Base-by-base conservation (phyloP, 2,888 invertebrate species). In the Drosophila melanosoma region DNA sequence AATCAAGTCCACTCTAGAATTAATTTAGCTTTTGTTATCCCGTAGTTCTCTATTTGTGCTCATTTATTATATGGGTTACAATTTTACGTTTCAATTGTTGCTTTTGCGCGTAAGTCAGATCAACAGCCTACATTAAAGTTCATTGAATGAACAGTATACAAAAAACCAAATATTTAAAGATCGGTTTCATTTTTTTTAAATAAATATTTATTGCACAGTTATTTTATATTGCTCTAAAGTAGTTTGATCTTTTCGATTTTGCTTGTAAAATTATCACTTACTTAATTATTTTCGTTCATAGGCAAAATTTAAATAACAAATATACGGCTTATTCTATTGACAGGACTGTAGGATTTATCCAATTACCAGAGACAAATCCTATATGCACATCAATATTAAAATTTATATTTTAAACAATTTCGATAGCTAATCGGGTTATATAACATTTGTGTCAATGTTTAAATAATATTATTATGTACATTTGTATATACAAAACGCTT, bases 201-300 rank as follows among this genome's bases (percentile, higher is more conserved):
- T 73, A 60, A 70, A 64, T 74, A 69, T 74, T 85, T 84, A 87
- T 83, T 83, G 83, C 83, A 83, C 83, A 83, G 82, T 87, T 78
- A 73, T 68, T 68, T 76, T 64, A 73, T 82, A 84, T 82, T 79
- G 84, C 87, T 70, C 82, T 78, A 62, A 63, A 59, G 57, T 74
- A 66, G 66, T 67, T 74, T 70, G 76, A 40, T 67, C 57, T 49
- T 63, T 60, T 56, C 62, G 57, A 67, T 66, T 63, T 63, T 49
- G 57, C 38, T 57, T 59, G 54, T 69, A 69, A 68, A 79, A 74
- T 74, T 82, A 82, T 72, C 60, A 66, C 62, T 70, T 73, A 83
- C 35, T 61, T 63, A 76, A 67, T 59, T 80, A 62, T 56, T 69
- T 64, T 52, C 58, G 49, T 63, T 83, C 23, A 48, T 58, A 33